Conservation (phyloP, 1,140 invertebrate genomes). For the Drosophila ironensis region DNA sequence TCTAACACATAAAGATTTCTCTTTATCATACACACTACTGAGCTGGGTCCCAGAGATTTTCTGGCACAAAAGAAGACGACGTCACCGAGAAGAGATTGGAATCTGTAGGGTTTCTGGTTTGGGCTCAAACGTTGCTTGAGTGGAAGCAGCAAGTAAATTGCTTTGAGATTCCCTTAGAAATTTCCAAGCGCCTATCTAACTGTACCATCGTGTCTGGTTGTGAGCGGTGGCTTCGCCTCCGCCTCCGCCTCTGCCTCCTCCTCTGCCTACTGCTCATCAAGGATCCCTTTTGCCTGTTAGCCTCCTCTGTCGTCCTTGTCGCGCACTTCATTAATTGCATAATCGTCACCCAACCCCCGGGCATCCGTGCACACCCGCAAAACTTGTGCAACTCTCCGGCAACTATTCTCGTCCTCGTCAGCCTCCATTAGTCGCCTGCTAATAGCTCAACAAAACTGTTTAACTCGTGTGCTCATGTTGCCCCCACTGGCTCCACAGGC, state of each 20-base stretch:
- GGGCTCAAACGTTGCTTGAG: background rate
- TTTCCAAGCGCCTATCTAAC: slow-evolving; percentile 7
- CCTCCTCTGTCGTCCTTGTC: slow-evolving; percentile 7
- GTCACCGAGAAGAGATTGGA: background rate
- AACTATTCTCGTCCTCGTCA: slow-evolving; percentile 34
- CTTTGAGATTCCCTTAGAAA: background rate
- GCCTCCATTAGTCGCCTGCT: slow-evolving; percentile 68
- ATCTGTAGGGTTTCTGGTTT: background rate
- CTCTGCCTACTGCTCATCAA: too few species aligned
- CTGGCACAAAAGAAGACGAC: too few species aligned
- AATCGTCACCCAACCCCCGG: slow-evolving; percentile 21
- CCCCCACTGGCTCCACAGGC: slow-evolving; percentile 11
- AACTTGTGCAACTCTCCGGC: too few species aligned
- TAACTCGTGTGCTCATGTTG: slow-evolving; percentile 56
- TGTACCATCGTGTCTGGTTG: slow-evolving; percentile 22
- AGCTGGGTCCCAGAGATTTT: too few species aligned
- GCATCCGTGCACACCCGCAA: background rate
- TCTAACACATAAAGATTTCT: too few species aligned
- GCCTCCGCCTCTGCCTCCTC: too few species aligned
- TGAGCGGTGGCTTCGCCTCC: too few species aligned
- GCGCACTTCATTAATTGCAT: slow-evolving; percentile 64
- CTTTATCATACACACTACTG: too few species aligned
- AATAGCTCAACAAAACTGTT: slow-evolving; percentile 71
- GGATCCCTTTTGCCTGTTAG: background rate
- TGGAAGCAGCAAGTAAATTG: background rate